These are phyloP conservation scores for Conus betulinus DNA, from an alignment of 1,140 invertebrate genomes.

Conservation along the genomic window DNA sequence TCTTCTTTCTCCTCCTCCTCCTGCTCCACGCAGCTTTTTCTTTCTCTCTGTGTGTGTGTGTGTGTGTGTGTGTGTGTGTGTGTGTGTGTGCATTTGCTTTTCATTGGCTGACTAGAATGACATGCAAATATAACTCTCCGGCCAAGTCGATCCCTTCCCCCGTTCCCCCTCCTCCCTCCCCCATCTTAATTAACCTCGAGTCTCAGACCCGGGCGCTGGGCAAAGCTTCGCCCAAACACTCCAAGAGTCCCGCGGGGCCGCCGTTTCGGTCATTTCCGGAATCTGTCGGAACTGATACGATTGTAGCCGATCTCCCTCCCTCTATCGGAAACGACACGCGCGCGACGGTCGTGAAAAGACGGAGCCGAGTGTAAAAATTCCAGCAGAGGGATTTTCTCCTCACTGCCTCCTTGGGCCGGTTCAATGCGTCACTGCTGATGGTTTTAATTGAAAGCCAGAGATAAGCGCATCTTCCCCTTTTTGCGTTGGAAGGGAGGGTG, in stretches of 20 bases:
- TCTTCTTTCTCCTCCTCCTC: background rate
- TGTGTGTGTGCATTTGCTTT: slow-evolving; percentile 26
- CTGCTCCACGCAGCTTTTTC: background rate
- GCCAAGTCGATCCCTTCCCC: background rate
- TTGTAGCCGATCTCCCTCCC: slow-evolving; percentile 25
- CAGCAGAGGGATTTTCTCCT: slow-evolving; percentile 16
- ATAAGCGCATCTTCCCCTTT: background rate
- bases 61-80: background rate
- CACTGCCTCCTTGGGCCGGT: background rate
- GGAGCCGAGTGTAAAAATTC: slow-evolving; percentile 22
- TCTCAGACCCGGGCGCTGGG: too few species aligned
- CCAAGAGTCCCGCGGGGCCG: background rate
- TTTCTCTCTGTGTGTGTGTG: too few species aligned
- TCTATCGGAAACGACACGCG: slow-evolving; percentile 32
- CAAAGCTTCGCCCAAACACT: background rate
- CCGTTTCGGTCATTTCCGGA: slow-evolving; percentile 39
- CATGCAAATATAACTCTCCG: slow-evolving; percentile 22
- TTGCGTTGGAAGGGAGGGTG: background rate
- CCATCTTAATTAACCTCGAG: background rate
- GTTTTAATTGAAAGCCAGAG: slow-evolving; percentile 25
- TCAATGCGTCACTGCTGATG: slow-evolving; percentile 18
- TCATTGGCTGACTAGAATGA: slow-evolving; percentile 22
- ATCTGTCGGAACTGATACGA: slow-evolving; percentile 39
- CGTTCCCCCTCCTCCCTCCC: background rate
- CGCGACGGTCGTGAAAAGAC: slow-evolving; percentile 21